phyloP scores from a whole-genome alignment of 2,888 invertebrate species.

The Drosophila ezoana region DNA sequence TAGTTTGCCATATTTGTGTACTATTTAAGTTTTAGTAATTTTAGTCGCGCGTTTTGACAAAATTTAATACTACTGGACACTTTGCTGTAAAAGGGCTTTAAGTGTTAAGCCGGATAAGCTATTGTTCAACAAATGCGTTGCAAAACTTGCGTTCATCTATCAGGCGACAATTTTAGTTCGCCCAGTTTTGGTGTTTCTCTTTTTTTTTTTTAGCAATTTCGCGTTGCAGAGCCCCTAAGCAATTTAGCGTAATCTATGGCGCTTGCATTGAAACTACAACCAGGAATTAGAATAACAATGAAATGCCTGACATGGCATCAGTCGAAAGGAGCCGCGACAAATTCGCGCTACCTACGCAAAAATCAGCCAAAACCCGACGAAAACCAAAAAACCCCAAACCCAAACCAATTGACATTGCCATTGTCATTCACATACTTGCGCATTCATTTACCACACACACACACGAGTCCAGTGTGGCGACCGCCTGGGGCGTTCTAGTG shows the following conservation, averaged over 20 bases:
- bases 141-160: constrained; percentile 39
- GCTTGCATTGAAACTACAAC: constrained; percentile 55
- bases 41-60: background rate
- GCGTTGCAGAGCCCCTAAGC: constrained; percentile 37
- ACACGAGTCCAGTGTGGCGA: constrained; percentile 49
- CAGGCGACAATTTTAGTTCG: constrained; percentile 36
- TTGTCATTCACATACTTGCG: constrained; percentile 69
- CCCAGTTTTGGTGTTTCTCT: constrained; percentile 19
- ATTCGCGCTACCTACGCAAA: constrained; percentile 56
- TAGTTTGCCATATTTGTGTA: background rate
- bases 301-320: constrained; percentile 67
- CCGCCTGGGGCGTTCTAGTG: constrained; percentile 59
- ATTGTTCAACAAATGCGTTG: constrained; percentile 21
- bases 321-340: constrained; percentile 24
- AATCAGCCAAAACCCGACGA: constrained; percentile 43
- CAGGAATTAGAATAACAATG: constrained; percentile 76
- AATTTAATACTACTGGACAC: background rate
- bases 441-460: constrained; percentile 54
- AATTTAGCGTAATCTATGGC: constrained; percentile 66
- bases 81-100: constrained; percentile 5
- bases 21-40: background rate
- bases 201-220: constrained; percentile 14
- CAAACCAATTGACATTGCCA: constrained; percentile 75
- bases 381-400: constrained; percentile 28
- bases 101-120: constrained; percentile 24